These are phyloP conservation scores for Melanchra persicariae DNA, from an alignment of 2,888 invertebrate species.

Conservation along the genomic window DNA sequence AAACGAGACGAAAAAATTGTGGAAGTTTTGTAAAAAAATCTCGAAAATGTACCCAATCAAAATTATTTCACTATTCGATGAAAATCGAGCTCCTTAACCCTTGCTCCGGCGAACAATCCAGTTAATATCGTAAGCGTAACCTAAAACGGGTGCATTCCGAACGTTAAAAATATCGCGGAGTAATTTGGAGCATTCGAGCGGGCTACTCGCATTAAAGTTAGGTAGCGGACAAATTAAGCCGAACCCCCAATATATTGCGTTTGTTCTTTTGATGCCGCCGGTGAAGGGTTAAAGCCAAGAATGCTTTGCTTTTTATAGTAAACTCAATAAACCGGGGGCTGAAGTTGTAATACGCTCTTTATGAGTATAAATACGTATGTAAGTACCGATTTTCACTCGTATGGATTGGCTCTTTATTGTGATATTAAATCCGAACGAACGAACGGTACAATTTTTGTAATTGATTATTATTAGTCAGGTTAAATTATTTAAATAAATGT, in stretches of 20 bases:
- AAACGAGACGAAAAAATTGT: constrained; percentile 36
- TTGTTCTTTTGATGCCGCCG: constrained; percentile 90
- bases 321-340: constrained; percentile 83
- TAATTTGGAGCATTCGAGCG: constrained; percentile 88
- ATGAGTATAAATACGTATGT: neutral
- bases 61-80: constrained; percentile 66
- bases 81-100: constrained; percentile 77
- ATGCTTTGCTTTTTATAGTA: constrained; percentile 90
- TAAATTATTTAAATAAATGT: neutral
- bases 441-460: neutral
- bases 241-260: constrained; percentile 90
- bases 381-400: neutral
- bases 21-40: constrained; percentile 28
- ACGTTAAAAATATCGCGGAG: constrained; percentile 90
- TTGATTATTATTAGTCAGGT: too few species aligned
- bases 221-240: constrained; percentile 89
- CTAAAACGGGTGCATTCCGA: constrained; percentile 88
- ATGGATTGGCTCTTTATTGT: neutral
- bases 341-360: constrained; percentile 42
- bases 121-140: constrained; percentile 87
- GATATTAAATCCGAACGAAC: neutral
- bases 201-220: constrained; percentile 88
- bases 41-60: constrained; percentile 45
- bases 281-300: constrained; percentile 91
- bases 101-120: constrained; percentile 73